phyloP scores from a whole-genome alignment of 2,888 invertebrate genomes.

The Plusia festucae region DNA sequence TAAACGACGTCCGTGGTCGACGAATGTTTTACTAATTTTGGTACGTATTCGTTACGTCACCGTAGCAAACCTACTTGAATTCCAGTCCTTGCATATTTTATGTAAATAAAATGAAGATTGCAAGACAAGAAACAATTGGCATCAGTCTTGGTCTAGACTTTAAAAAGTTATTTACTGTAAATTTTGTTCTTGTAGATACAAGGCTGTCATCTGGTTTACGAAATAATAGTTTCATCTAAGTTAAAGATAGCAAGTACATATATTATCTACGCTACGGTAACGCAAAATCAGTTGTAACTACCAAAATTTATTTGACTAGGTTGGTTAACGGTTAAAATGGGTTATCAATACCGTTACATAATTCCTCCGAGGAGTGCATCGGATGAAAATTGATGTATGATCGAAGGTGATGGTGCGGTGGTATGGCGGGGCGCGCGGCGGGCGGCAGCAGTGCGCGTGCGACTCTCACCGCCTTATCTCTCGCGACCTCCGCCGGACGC shows the following conservation, averaged over 20 bases:
- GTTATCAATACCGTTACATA: conserved; percentile 85
- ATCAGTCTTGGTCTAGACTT: conserved; percentile 70
- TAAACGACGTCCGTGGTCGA: conserved; percentile 78
- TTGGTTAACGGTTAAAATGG: conserved; percentile 70
- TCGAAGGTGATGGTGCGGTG: conserved; percentile 79
- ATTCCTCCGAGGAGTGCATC: conserved; percentile 80
- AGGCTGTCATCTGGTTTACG: conserved; percentile 18
- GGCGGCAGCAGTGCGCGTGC: conserved; percentile 79
- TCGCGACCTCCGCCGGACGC: conserved; percentile 89
- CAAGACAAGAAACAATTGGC: conserved; percentile 74
- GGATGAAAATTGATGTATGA: conserved; percentile 83
- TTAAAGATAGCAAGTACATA: neutral
- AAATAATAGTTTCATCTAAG: conserved; percentile 5
- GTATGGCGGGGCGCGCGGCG: conserved; percentile 76
- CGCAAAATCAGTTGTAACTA: conserved; percentile 22
- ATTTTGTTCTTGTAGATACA: conserved; percentile 29
- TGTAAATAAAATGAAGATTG: conserved; percentile 79
- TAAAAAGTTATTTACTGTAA: conserved; percentile 53
- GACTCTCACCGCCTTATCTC: conserved; percentile 89
- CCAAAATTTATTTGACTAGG: conserved; percentile 38
- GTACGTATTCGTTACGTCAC: conserved; percentile 80
- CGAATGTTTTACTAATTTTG: conserved; percentile 84
- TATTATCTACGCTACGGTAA: conserved; percentile 30
- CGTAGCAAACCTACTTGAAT: conserved; percentile 76
- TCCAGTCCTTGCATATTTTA: conserved; percentile 82